A percentile compares a stretch with the other conserved stretches of the same genome.
These are phyloP conservation scores for Hypsibius dujardini DNA, from an alignment of 1,140 invertebrate genomes.

Conservation along the genomic window DNA sequence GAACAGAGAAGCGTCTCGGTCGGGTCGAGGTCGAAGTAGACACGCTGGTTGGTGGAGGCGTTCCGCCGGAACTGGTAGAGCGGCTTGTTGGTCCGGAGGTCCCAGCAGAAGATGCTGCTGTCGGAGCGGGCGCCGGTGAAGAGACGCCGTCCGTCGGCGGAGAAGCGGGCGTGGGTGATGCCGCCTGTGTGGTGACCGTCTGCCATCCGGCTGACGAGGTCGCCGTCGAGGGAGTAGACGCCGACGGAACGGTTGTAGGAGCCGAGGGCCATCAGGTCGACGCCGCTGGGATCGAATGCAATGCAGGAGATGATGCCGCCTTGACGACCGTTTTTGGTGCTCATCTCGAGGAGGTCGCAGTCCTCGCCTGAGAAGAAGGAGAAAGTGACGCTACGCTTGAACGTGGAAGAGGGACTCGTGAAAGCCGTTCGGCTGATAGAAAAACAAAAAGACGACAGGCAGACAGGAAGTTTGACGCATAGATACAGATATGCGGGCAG, in stretches of 20 bases:
- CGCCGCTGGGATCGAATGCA: constrained; percentile 41
- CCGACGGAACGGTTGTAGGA: constrained; percentile 59
- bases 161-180: constrained; percentile 70
- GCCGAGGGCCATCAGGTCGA: constrained; percentile 45
- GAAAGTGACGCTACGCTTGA: neutral
- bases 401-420: constrained; percentile 21
- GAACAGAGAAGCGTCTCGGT: constrained; percentile 44
- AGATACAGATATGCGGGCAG: neutral
- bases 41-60: constrained; percentile 74
- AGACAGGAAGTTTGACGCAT: neutral
- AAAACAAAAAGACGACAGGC: neutral
- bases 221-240: constrained; percentile 31
- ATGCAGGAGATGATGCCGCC: constrained; percentile 49
- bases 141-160: constrained; percentile 54
- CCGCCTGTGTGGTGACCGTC: constrained; percentile 47
- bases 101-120: constrained; percentile 50
- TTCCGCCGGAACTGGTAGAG: constrained; percentile 48
- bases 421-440: neutral
- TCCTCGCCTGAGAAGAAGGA: constrained; percentile 21
- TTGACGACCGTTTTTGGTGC: constrained; percentile 31
- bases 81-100: constrained; percentile 61
- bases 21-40: constrained; percentile 63
- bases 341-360: neutral
- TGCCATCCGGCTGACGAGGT: constrained; percentile 42
- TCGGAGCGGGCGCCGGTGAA: constrained; percentile 61